A percentile compares a stretch with the other conserved stretches of the same genome.
Conservation (phyloP, 2,797 vertebrate genomes). For the Artibeus lituratus region DNA sequence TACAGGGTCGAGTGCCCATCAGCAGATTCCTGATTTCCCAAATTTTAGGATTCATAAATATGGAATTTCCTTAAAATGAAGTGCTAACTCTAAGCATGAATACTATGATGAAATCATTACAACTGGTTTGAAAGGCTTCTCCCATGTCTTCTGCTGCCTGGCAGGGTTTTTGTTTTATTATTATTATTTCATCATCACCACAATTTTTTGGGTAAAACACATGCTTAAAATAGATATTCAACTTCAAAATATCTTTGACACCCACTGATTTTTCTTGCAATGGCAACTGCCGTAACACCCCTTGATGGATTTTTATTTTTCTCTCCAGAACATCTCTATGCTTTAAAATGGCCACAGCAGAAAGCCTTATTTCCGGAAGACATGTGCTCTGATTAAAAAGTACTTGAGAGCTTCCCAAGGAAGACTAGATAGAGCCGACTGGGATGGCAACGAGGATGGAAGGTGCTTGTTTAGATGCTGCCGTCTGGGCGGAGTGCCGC, state of each 20-base stretch:
- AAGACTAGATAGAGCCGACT: background rate
- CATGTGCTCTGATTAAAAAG: background rate
- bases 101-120: background rate
- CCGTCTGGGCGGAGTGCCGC: background rate
- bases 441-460: background rate
- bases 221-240: constrained; percentile 17
- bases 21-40: background rate
- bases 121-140: background rate
- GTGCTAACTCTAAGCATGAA: background rate
- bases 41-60: background rate
- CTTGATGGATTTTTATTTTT: background rate
- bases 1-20: background rate
- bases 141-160: background rate
- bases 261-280: background rate
- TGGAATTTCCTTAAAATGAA: background rate
- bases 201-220: background rate
- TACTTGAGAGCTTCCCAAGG: background rate
- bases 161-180: background rate
- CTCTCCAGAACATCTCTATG: background rate
- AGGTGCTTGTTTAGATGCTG: background rate
- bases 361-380: background rate
- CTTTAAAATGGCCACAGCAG: background rate
- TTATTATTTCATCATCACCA: too few species aligned
- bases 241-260: constrained; percentile 42
- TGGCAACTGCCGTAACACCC: background rate